These are phyloP conservation scores for Campoplex nolae DNA, from an alignment of 2,888 invertebrate species.

Conservation along the genomic window DNA sequence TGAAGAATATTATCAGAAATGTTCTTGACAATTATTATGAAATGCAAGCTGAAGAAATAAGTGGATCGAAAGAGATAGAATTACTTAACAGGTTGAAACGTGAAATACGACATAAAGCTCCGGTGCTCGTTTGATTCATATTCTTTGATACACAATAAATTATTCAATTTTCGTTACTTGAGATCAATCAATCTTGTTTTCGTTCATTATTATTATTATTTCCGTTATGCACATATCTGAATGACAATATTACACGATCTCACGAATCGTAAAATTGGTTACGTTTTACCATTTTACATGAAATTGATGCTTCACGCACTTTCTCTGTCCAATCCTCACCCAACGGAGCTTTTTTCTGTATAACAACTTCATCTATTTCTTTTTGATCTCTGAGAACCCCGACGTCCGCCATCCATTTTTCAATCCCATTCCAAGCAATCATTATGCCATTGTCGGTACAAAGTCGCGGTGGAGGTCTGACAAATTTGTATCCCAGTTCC, in stretches of 20 bases:
- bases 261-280: conserved; percentile 63
- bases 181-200: conserved; percentile 28
- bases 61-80: conserved; percentile 82
- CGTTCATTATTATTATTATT: not conserved
- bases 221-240: conserved; percentile 35
- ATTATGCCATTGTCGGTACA: conserved; percentile 99
- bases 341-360: conserved; percentile 87
- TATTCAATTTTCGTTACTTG: not conserved
- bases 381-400: conserved; percentile 83
- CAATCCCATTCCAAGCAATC: conserved; percentile 99
- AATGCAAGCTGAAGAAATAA: conserved; percentile 84
- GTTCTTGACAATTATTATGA: conserved; percentile 89
- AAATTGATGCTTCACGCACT: conserved; percentile 87
- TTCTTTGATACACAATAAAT: not conserved
- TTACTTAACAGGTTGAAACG: conserved; percentile 84
- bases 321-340: conserved; percentile 87
- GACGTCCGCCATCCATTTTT: conserved; percentile 87
- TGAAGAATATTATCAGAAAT: conserved; percentile 88
- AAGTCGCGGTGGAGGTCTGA: conserved; percentile 92
- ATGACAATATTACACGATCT: conserved; percentile 8
- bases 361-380: conserved; percentile 87
- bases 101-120: conserved; percentile 68
- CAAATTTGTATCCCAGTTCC: conserved; percentile 88
- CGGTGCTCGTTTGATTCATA: conserved; percentile 74
- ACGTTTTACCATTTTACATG: conserved; percentile 85